A percentile compares a stretch with the other conserved stretches of the same genome.
Evolutionary conservation across 2,888 invertebrate genomes (phyloP).

Genomic region (Hydrotaea cyrtoneurina): DNA sequence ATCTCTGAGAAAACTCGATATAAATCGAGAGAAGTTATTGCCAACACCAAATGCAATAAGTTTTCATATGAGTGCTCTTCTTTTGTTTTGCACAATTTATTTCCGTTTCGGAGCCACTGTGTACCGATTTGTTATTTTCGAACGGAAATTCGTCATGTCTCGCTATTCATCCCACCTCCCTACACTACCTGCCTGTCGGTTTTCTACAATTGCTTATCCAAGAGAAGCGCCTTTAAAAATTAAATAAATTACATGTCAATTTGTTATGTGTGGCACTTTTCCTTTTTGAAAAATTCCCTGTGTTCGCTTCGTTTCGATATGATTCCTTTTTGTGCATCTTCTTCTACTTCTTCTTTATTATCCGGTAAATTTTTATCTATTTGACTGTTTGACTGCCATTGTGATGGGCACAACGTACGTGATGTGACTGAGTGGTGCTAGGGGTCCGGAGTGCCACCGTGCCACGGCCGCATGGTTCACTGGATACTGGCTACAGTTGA

Average conservation of each 20-base stretch:
- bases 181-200: background rate
- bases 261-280: constrained; percentile 43
- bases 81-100: too few relatives aligned
- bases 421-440: background rate
- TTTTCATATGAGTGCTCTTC: too few relatives aligned
- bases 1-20: too few relatives aligned
- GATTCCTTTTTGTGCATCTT: background rate
- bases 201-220: background rate
- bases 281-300: background rate
- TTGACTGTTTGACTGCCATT: constrained; percentile 39
- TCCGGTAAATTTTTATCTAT: constrained; percentile 39
- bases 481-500: constrained; percentile 41
- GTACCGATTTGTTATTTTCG: background rate
- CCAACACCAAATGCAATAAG: too few relatives aligned
- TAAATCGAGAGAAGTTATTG: too few relatives aligned
- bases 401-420: constrained; percentile 7
- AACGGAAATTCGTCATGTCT: background rate
- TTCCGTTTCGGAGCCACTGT: background rate
- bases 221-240: constrained; percentile 37
- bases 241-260: constrained; percentile 63
- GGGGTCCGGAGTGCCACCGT: background rate
- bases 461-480: constrained; percentile 42
- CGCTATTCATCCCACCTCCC: background rate
- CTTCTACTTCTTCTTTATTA: background rate
- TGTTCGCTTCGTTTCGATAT: background rate